Evolutionary conservation across 2,888 invertebrate genomes (phyloP).

Genomic region (Aradus depressus): DNA sequence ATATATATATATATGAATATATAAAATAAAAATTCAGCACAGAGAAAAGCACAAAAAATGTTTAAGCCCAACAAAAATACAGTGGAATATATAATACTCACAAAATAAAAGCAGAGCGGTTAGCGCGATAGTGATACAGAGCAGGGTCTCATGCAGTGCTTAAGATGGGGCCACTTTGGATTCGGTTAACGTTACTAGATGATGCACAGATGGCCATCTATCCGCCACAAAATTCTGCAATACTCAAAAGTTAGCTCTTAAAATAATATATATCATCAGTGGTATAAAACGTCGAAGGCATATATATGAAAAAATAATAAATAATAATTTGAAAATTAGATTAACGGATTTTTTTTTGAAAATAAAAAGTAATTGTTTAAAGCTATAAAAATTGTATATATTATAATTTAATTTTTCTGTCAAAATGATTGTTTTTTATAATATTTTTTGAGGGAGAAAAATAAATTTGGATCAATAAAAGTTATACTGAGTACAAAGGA

Average conservation of each 20-base stretch:
- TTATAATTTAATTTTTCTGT: too few relatives aligned
- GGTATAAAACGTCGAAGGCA: too few relatives aligned
- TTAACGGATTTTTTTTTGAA: too few relatives aligned
- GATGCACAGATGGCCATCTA: constrained; percentile 29
- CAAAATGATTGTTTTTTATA: too few relatives aligned
- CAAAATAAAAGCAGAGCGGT: constrained; percentile 27
- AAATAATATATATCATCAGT: constrained; percentile 19
- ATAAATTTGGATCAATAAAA: too few relatives aligned
- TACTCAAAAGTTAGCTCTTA: constrained; percentile 30
- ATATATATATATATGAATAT: constrained; percentile 3
- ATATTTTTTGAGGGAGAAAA: too few relatives aligned
- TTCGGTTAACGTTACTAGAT: constrained; percentile 26
- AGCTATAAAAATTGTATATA: too few relatives aligned
- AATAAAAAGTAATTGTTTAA: too few relatives aligned
- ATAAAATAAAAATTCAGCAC: constrained; percentile 20
- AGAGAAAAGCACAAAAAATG: constrained; percentile 23
- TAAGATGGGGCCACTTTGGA: constrained; percentile 28
- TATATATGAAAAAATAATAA: too few relatives aligned
- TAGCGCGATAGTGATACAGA: constrained; percentile 23
- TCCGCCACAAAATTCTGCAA: constrained; percentile 31
- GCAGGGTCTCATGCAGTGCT: constrained; percentile 28
- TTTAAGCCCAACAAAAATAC: constrained; percentile 23
- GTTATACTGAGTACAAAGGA: too few relatives aligned
- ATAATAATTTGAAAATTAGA: too few relatives aligned
- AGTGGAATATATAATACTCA: constrained; percentile 25